phyloP scores from a whole-genome alignment of 2,888 invertebrate species.

The Melinaea marsaeus region DNA sequence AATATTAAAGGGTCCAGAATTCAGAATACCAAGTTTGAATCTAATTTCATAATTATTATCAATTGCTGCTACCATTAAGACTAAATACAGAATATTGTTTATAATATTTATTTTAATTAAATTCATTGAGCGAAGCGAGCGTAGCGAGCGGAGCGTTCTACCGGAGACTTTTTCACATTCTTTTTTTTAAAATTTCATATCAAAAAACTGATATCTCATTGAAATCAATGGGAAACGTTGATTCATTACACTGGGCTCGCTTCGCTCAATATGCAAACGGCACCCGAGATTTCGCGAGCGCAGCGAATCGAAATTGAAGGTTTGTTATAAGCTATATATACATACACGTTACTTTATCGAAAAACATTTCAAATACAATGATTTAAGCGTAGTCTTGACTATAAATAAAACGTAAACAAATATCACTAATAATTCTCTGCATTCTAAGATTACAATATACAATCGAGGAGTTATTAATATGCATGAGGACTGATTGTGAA shows the following conservation, averaged over 20 bases:
- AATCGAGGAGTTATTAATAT: slow-evolving; percentile 30
- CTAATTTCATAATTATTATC: slow-evolving; percentile 25
- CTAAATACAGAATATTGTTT: too few species aligned
- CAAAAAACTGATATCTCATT: too few species aligned
- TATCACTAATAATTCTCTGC: slow-evolving; percentile 22
- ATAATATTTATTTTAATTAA: too few species aligned
- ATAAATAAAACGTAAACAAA: slow-evolving; percentile 24
- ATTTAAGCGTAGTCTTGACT: slow-evolving; percentile 9
- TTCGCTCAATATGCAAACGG: too few species aligned
- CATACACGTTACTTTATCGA: slow-evolving; percentile 19
- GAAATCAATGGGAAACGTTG: too few species aligned
- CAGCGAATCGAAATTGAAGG: not conserved
- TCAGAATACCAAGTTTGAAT: slow-evolving; percentile 20
- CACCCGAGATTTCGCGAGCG: too few species aligned
- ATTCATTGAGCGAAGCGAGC: too few species aligned
- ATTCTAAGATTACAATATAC: slow-evolving; percentile 22
- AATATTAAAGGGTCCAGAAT: slow-evolving; percentile 46
- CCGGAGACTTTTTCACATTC: too few species aligned
- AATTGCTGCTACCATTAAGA: too few species aligned
- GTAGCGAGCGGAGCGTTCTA: too few species aligned
- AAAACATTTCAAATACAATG: slow-evolving; percentile 12
- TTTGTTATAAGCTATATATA: slow-evolving; percentile 1
- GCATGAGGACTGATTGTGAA: slow-evolving; percentile 32
- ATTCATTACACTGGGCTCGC: too few species aligned
- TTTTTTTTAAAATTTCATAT: too few species aligned